Evolutionary conservation across 2,113 vertebrate genomes (phyloP).

Genomic region (Gallinago jamesoni): DNA sequence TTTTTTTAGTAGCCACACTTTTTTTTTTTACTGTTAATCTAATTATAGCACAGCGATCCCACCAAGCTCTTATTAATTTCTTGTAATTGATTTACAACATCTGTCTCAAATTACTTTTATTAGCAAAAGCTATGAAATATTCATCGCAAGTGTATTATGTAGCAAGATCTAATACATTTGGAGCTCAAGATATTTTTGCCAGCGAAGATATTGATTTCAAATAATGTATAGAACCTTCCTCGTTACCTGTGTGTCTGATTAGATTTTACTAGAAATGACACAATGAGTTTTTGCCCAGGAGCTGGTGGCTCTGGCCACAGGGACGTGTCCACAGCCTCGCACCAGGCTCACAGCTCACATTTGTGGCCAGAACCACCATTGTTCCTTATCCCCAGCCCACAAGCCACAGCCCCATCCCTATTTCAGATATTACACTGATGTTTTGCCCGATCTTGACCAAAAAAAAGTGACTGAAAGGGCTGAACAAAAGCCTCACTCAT

Average conservation of each 20-base stretch:
- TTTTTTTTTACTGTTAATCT: neutral
- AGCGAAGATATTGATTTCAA: neutral
- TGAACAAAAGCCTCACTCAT: neutral
- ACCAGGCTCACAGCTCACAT: too few species aligned
- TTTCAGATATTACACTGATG: neutral
- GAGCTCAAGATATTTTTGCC: neutral
- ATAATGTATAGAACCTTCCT: neutral
- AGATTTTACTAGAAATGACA: neutral
- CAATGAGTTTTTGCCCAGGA: neutral
- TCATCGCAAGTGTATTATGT: neutral
- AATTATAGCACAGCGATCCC: neutral
- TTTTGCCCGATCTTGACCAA: neutral
- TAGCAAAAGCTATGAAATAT: neutral
- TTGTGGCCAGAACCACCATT: fast-evolving
- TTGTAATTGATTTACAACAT: neutral
- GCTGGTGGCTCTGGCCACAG: neutral
- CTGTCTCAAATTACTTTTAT: neutral
- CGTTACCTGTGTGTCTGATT: neutral
- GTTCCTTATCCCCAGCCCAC: neutral
- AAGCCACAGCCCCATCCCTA: neutral
- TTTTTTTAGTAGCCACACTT: neutral
- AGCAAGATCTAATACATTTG: neutral
- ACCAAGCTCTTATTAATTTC: neutral
- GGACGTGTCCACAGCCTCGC: neutral
- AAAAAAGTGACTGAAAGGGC: neutral